phyloP scores from a whole-genome alignment of 2,888 invertebrate species.

The Xestia rhomboidea region DNA sequence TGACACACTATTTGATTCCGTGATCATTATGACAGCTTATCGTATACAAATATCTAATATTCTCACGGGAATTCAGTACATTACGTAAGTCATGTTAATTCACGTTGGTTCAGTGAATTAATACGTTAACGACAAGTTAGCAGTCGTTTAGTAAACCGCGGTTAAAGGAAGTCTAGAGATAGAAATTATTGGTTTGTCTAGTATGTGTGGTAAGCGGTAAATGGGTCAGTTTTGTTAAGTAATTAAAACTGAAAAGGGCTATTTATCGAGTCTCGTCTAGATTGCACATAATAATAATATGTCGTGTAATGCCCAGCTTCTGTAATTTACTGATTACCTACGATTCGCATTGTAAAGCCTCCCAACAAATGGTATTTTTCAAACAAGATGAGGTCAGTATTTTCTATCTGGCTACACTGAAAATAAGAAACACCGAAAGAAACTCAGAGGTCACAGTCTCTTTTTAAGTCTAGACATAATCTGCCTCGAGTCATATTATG shows the following conservation, averaged over 20 bases:
- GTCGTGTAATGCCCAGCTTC: background rate
- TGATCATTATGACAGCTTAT: conserved; percentile 47
- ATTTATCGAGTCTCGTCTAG: conserved; percentile 10
- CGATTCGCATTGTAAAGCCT: background rate
- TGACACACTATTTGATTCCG: conserved; percentile 46
- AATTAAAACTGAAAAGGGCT: conserved; percentile 30
- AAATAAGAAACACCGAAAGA: background rate
- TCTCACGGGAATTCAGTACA: conserved; percentile 50
- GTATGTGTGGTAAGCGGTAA: conserved; percentile 40
- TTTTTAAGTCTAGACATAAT: background rate
- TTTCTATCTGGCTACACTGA: background rate
- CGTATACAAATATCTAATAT: conserved; percentile 53
- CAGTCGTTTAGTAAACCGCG: conserved; percentile 27
- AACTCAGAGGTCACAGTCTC: background rate
- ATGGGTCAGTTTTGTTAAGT: conserved; percentile 33
- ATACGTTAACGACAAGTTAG: conserved; percentile 48
- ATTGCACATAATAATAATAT: background rate
- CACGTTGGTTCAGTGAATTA: conserved; percentile 44
- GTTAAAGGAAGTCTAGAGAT: conserved; percentile 45
- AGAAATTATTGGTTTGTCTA: conserved; percentile 46
- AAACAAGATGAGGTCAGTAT: background rate
- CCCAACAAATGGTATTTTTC: background rate
- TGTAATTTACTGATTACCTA: background rate
- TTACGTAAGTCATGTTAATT: conserved; percentile 52
- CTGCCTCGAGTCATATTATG: background rate